Evolutionary conservation across 2,797 vertebrate genomes (phyloP).

Genomic region (Arrhamphus sclerolepis): DNA sequence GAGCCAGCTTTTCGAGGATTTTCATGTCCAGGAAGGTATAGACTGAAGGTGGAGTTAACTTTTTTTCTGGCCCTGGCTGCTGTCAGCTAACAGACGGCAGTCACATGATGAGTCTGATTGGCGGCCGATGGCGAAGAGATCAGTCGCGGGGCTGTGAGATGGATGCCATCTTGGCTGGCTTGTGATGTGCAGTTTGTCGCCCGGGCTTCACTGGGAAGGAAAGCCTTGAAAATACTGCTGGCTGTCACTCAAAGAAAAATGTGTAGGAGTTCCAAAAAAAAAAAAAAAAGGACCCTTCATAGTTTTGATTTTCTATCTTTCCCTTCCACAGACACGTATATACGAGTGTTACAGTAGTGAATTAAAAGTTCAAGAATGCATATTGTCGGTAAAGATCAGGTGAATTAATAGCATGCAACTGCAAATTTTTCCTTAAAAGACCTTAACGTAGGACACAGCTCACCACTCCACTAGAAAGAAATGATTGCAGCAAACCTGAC

Average conservation of each 20-base stretch:
- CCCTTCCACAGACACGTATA: slow-evolving; percentile 37
- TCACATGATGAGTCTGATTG: slow-evolving; percentile 79
- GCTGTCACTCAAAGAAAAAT: slow-evolving; percentile 77
- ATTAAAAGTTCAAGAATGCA: slow-evolving; percentile 30
- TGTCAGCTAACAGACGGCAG: slow-evolving; percentile 76
- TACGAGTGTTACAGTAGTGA: slow-evolving; percentile 15
- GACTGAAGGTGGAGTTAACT: slow-evolving; percentile 68
- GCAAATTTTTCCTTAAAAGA: too few relatives aligned
- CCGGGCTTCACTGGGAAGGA: slow-evolving; percentile 68
- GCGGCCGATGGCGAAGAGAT: slow-evolving; percentile 74
- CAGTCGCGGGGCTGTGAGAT: slow-evolving; percentile 77
- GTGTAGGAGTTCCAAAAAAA: slow-evolving; percentile 56
- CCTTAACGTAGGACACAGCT: too few relatives aligned
- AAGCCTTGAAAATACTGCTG: slow-evolving; percentile 78
- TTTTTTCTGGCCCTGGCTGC: slow-evolving; percentile 65
- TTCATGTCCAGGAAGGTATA: slow-evolving; percentile 52
- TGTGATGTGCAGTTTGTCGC: slow-evolving; percentile 81
- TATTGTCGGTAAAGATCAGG: slow-evolving; percentile 2
- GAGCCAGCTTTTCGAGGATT: slow-evolving; percentile 23
- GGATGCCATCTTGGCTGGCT: slow-evolving; percentile 78
- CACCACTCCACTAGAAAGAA: too few relatives aligned
- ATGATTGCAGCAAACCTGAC: too few relatives aligned
- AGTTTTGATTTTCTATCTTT: slow-evolving; percentile 58
- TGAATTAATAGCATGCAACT: too few relatives aligned
- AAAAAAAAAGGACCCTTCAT: slow-evolving; percentile 33